Conservation (phyloP, 1,140 invertebrate genomes). For the Coenobita brevimanus region DNA sequence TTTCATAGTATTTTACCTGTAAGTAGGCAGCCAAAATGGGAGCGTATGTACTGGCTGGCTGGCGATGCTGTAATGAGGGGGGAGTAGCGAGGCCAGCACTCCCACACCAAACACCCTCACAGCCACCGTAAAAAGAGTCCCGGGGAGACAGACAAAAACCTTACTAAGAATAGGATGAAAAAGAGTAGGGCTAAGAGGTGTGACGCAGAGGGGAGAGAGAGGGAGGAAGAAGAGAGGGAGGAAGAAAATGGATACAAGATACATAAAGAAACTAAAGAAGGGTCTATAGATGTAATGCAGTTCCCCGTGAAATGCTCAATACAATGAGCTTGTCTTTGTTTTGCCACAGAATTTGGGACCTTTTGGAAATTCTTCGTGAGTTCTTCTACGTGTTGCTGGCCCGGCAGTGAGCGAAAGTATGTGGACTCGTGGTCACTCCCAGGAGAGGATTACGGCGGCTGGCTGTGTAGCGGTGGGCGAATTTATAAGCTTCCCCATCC, state of each 20-base stretch:
- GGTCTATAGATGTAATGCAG: conserved; percentile 61
- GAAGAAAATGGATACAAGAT: conserved; percentile 50
- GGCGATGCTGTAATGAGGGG: no score
- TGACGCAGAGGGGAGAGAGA: conserved; percentile 7
- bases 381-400: neutral
- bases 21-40: no score
- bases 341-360: neutral
- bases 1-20: no score
- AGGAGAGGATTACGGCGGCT: conserved; percentile 47
- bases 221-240: conserved; percentile 30
- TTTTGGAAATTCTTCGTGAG: conserved; percentile 37
- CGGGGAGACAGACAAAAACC: neutral
- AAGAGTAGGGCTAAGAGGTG: conserved; percentile 14
- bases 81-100: no score
- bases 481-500: conserved; percentile 32
- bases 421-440: conserved; percentile 42
- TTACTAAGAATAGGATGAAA: neutral
- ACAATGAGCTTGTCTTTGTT: conserved; percentile 51
- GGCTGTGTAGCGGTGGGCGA: conserved; percentile 46
- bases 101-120: no score
- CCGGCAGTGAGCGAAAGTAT: conserved; percentile 36
- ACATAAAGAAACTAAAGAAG: conserved; percentile 52
- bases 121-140: no score
- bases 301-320: conserved; percentile 58
- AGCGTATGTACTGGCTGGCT: no score